phyloP scores from a whole-genome alignment of 2,113 vertebrate species.

The Hirundichthys speculiger region DNA sequence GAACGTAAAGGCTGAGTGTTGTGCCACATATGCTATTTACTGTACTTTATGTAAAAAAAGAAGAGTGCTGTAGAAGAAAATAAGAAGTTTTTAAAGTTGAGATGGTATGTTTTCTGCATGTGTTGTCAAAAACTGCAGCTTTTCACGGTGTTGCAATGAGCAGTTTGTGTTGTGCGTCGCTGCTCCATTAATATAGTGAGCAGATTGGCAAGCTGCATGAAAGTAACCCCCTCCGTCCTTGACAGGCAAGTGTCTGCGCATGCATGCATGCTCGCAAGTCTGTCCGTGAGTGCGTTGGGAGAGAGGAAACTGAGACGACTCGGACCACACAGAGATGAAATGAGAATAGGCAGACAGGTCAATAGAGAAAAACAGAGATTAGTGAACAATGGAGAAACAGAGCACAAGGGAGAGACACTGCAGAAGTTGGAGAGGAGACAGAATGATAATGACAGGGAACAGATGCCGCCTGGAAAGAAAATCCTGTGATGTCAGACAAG shows the following conservation, averaged over 20 bases:
- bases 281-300: neutral
- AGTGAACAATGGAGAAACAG: neutral
- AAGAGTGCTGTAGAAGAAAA: neutral
- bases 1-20: neutral
- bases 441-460: conserved; percentile 34
- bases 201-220: conserved; percentile 65
- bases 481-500: conserved; percentile 25
- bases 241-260: conserved; percentile 30
- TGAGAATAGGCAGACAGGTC: conserved; percentile 31
- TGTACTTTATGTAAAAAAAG: too few relatives aligned
- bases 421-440: conserved; percentile 35
- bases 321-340: conserved; percentile 29
- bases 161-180: conserved; percentile 21
- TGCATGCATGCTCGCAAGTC: conserved; percentile 16
- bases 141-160: conserved; percentile 12
- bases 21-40: neutral
- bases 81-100: conserved; percentile 28
- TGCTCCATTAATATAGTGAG: conserved; percentile 35
- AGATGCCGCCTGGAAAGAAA: conserved; percentile 32
- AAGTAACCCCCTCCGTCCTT: conserved; percentile 26
- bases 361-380: conserved; percentile 23
- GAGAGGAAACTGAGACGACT: neutral
- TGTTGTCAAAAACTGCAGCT: neutral
- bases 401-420: neutral
- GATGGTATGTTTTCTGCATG: neutral